Evolutionary conservation across 2,113 vertebrate species (phyloP), one percentile per base, ranked within the genome.

Genomic region (Puffinus mauretanicus): DNA sequence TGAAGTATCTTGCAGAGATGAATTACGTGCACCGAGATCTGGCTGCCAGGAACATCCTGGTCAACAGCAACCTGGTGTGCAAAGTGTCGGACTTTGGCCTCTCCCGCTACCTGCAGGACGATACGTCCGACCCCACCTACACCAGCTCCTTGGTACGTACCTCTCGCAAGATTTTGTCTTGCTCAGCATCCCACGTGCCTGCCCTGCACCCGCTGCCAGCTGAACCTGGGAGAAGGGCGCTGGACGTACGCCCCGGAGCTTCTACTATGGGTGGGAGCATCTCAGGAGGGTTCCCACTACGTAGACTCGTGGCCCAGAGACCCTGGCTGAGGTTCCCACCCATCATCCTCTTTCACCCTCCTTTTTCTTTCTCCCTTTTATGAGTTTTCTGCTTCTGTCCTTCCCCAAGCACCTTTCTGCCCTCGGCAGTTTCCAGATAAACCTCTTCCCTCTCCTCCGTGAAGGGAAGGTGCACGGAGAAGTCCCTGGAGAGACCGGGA

Each of bases 1-100:
- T 99, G 99, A 99, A 99, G 97, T 99, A 99, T 96, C 98, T 99
- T 46, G 98, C 99, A 0, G 99, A 99, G 96, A 99, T 99, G 99
- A 99, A 99, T 84, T 99, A 99, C 0, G 99, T 99, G 80, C 99
- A 99, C 92, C 98, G 99, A 42, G 99, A 99, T 96, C 98, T 99
- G 94, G 99, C 99, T 16, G 99, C 99, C 30, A 98, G 99, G 75
- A 99, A 99, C 97, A 99, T 99, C 91, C 98, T 99, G 76, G 99
- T 99, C 97, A 99, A 99, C 98, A 99, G 99, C 97, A 99, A 99
- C 98, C 94, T 99, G 96, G 99, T 99, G 82, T 99, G 99, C 96
- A 99, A 99, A 95, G 99, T 99, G 75, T 99, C 99, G 0, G 99
- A 99, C 97, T 99, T 99, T 1, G 99, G 99, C 78, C 98, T 99